phyloP scores from a whole-genome alignment of 1,140 invertebrate genomes.

The Papilio machaon region DNA sequence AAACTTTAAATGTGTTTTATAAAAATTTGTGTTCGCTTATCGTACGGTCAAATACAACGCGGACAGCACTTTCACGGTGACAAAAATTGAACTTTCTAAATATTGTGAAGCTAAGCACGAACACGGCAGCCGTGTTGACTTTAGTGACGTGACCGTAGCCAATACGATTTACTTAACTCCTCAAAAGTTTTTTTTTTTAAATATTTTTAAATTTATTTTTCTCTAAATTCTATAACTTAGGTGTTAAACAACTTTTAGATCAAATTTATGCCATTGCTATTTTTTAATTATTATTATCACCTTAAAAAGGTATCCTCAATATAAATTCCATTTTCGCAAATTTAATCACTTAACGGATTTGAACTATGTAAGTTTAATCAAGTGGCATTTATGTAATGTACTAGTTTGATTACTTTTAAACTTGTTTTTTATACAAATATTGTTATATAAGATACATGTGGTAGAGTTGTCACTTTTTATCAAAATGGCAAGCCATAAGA shows the following conservation, averaged over 20 bases:
- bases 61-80: conserved; percentile 56
- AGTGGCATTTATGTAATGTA: conserved; percentile 22
- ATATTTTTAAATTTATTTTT: neutral
- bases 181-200: neutral
- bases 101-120: conserved; percentile 56
- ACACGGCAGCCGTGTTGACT: conserved; percentile 28
- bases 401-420: neutral
- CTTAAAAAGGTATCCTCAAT: conserved; percentile 8
- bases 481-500: neutral
- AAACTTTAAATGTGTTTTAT: neutral
- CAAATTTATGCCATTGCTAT: neutral
- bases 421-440: conserved; percentile 14
- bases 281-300: conserved; percentile 1
- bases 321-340: neutral
- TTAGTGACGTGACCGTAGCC: conserved; percentile 20
- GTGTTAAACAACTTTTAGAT: neutral
- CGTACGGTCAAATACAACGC: conserved; percentile 1
- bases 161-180: conserved; percentile 14
- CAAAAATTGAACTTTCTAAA: conserved; percentile 65
- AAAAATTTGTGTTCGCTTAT: neutral
- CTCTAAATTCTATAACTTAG: neutral
- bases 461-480: neutral
- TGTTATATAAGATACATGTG: neutral
- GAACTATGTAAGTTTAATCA: neutral
- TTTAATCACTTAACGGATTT: neutral